These are phyloP conservation scores for Ornithoptera priamus DNA, from an alignment of 2,888 invertebrate species.

Conservation along the genomic window DNA sequence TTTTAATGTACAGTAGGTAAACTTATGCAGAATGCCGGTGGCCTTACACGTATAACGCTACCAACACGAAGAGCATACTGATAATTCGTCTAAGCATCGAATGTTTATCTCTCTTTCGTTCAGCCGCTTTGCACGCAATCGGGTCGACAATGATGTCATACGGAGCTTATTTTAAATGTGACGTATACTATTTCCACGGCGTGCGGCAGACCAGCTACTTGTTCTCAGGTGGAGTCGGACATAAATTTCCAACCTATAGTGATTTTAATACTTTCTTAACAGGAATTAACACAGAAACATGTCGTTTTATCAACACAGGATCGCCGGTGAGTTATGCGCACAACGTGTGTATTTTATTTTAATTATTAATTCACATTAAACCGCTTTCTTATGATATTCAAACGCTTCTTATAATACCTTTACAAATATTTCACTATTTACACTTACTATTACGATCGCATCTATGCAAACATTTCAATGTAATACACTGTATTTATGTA, in stretches of 20 bases:
- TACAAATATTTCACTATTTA: neutral
- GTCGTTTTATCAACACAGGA: slow-evolving; percentile 58
- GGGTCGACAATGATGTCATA: slow-evolving; percentile 73
- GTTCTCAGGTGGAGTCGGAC: slow-evolving; percentile 29
- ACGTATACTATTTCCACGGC: slow-evolving; percentile 63
- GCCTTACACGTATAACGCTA: slow-evolving; percentile 35
- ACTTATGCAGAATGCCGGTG: slow-evolving; percentile 7
- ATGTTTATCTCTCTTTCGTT: slow-evolving; percentile 48
- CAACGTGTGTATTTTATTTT: neutral
- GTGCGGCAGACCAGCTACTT: slow-evolving; percentile 46
- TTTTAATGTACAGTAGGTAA: slow-evolving; percentile 13
- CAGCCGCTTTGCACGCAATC: slow-evolving; percentile 52
- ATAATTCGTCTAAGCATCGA: slow-evolving; percentile 1
- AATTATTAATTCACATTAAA: neutral
- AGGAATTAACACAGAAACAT: slow-evolving; percentile 40
- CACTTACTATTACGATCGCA: neutral
- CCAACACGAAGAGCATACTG: slow-evolving; percentile 40
- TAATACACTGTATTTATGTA: no score
- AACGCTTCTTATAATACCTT: neutral
- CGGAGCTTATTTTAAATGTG: slow-evolving; percentile 71
- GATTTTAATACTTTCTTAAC: slow-evolving; percentile 27
- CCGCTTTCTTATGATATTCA: neutral
- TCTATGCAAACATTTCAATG: neutral
- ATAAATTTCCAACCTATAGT: no score
- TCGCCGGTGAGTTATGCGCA: slow-evolving; percentile 53